These are phyloP conservation scores for Nothoprocta pentlandii DNA, from an alignment of 2,113 vertebrate genomes.

Conservation along the genomic window DNA sequence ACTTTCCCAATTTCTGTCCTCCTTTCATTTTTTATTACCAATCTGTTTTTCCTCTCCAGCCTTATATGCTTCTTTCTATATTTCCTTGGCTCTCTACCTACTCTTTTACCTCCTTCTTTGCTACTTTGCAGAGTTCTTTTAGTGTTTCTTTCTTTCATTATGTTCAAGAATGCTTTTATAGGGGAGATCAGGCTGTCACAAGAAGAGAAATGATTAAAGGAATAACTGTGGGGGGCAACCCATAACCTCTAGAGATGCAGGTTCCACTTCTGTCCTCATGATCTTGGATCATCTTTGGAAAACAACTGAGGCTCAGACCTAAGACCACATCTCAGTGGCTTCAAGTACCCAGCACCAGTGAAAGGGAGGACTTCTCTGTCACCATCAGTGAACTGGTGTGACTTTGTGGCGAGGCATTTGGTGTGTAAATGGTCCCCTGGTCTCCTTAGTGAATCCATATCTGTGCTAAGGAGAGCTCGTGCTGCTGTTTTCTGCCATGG, in stretches of 20 bases:
- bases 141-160: neutral
- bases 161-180: accelerated
- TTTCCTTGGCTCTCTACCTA: neutral
- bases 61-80: neutral
- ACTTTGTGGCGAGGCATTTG: accelerated
- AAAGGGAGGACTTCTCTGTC: neutral
- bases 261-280: neutral
- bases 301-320: neutral
- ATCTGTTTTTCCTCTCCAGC: neutral
- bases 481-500: neutral
- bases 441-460: neutral
- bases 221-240: neutral
- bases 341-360: no score
- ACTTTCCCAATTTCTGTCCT: neutral
- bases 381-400: neutral
- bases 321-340: no score
- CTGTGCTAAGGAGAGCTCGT: neutral
- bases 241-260: neutral
- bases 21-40: neutral
- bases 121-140: neutral
- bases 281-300: neutral
- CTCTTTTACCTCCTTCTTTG: neutral
- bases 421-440: neutral
- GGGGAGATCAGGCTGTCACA: accelerated
- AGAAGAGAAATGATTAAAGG: neutral